Evolutionary conservation across 2,797 vertebrate species (phyloP).

Genomic region (Decapterus maruadsi): DNA sequence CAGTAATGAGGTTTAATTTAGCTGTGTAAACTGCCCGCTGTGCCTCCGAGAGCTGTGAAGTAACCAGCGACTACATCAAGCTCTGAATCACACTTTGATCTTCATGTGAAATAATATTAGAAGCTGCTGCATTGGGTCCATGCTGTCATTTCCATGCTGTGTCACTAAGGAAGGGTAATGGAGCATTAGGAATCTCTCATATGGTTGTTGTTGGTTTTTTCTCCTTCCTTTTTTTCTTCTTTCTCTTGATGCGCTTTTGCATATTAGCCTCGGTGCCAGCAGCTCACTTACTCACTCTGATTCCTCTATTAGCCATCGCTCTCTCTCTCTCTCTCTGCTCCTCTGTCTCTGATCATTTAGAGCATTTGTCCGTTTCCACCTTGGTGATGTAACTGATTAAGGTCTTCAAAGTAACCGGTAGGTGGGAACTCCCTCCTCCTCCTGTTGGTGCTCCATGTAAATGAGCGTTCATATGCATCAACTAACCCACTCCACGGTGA

Average conservation of each 20-base stretch:
- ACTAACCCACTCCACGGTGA: slow-evolving; percentile 64
- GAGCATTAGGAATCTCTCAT: slow-evolving; percentile 49
- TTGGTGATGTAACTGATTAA: slow-evolving; percentile 76
- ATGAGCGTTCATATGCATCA: slow-evolving; percentile 79
- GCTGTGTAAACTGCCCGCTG: slow-evolving; percentile 7
- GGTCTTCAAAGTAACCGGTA: slow-evolving; percentile 62
- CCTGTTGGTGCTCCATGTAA: slow-evolving; percentile 64
- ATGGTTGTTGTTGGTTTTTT: slow-evolving; percentile 19
- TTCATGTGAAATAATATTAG: slow-evolving; percentile 54
- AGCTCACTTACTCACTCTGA: slow-evolving; percentile 43
- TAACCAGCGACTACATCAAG: slow-evolving; percentile 24
- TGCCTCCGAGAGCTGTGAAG: slow-evolving; percentile 11
- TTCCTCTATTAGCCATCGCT: slow-evolving; percentile 2
- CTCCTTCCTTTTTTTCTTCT: slow-evolving; percentile 32
- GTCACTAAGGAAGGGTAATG: slow-evolving; percentile 50
- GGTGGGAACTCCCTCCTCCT: slow-evolving; percentile 39
- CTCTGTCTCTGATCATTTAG: slow-evolving; percentile 49
- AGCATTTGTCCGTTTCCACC: slow-evolving; percentile 69
- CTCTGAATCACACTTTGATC: slow-evolving; percentile 50
- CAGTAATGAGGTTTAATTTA: not conserved
- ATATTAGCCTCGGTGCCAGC: slow-evolving; percentile 46
- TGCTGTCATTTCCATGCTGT: slow-evolving; percentile 39
- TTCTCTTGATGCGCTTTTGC: slow-evolving; percentile 38
- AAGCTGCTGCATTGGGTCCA: slow-evolving; percentile 37
- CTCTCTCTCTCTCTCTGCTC: slow-evolving; percentile 21